A percentile compares a stretch with the other conserved stretches of the same genome.
These are phyloP conservation scores for Oppia nitens DNA, from an alignment of 1,140 invertebrate genomes.

Conservation along the genomic window DNA sequence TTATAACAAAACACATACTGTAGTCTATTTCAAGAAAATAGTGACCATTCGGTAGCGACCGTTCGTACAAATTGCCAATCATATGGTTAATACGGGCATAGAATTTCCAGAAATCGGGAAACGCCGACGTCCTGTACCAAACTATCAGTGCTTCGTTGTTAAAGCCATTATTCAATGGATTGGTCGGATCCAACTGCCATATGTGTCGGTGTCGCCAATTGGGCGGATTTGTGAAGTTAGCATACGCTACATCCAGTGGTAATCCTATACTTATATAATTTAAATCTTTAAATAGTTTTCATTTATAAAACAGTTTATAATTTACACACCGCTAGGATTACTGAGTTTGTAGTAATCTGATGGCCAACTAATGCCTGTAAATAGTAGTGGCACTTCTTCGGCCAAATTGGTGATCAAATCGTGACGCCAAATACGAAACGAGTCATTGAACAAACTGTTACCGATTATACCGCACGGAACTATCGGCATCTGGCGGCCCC, in stretches of 20 bases:
- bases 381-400: constrained; percentile 32
- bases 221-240: constrained; percentile 26
- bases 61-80: constrained; percentile 17
- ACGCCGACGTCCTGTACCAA: constrained; percentile 92
- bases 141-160: constrained; percentile 87
- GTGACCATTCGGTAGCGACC: constrained; percentile 21
- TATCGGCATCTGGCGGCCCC: constrained; percentile 35
- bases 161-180: constrained; percentile 70
- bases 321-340: constrained; percentile 42
- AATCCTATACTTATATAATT: background rate
- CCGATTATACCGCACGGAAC: constrained; percentile 97
- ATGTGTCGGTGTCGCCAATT: constrained; percentile 54
- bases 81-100: constrained; percentile 8
- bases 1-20: constrained; percentile 24
- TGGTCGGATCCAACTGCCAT: constrained; percentile 46
- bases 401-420: background rate
- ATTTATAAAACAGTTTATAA: background rate
- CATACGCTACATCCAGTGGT: constrained; percentile 31
- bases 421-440: constrained; percentile 18
- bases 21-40: constrained; percentile 21
- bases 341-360: constrained; percentile 86
- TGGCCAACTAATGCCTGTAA: constrained; percentile 84
- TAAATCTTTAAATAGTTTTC: background rate
- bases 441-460: constrained; percentile 92
- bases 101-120: constrained; percentile 86